A percentile compares a stretch with the other conserved stretches of the same genome.
phyloP scores from a whole-genome alignment of 2,113 vertebrate species.

The Lontra canadensis region DNA sequence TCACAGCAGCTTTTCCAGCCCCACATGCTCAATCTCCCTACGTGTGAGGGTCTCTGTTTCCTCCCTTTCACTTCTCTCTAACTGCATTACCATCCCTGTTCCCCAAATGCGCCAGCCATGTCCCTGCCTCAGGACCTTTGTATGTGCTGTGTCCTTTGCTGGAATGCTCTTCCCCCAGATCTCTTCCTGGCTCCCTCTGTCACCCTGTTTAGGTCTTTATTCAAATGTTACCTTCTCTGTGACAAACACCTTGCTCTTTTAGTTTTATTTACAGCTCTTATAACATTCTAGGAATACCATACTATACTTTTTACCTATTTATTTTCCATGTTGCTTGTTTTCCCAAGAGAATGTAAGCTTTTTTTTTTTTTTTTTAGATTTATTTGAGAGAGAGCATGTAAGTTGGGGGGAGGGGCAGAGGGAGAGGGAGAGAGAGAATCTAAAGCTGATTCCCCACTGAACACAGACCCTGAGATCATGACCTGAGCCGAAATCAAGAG shows the following conservation, averaged over 20 bases:
- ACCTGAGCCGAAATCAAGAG: neutral
- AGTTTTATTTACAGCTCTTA: neutral
- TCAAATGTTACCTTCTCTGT: neutral
- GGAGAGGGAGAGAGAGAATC: no score
- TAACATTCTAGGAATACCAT: neutral
- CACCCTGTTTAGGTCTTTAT: neutral
- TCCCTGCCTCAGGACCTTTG: constrained; percentile 48
- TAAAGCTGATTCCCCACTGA: no score
- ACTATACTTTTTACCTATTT: neutral
- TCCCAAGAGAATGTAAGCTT: constrained; percentile 16
- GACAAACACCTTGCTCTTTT: neutral
- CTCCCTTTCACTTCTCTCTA: neutral
- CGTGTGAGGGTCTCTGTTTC: neutral
- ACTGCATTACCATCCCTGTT: neutral
- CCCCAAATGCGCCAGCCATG: neutral
- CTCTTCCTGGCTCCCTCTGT: neutral
- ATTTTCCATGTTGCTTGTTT: neutral
- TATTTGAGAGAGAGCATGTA: neutral
- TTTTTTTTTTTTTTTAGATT: neutral
- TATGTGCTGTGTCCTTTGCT: neutral
- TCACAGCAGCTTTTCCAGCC: neutral
- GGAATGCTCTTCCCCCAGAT: neutral
- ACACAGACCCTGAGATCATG: neutral
- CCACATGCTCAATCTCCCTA: neutral
- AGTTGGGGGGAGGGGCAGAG: no score